Base-by-base conservation (phyloP, 2,113 vertebrate species). In the Osmerus eperlanus region DNA sequence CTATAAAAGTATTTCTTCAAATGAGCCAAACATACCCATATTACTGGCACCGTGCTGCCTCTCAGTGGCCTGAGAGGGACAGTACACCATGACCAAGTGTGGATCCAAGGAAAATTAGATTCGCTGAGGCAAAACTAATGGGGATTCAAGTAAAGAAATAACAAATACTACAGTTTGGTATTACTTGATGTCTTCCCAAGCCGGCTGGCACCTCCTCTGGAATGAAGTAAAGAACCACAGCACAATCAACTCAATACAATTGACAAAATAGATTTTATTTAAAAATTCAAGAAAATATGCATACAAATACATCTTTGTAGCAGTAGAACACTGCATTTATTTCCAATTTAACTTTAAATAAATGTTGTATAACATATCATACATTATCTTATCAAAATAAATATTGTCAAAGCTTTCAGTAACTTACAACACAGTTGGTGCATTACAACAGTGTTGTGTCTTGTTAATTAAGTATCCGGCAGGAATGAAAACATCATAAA, bases 191-290 rank as follows among this genome's bases (percentile, higher is more conserved):
- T 47, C 41, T 16, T 28, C 41, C 51, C 9, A 18, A n/a, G 21
- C 52, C 4, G 12, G 25, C 25, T 4, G 29, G 3, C 36, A 12
- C 23, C 29, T 23, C 4, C 7, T 56, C 53, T n/a, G 15, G 8
- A 41, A 19, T 47, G 12, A 60, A 36, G 36, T 54, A 0, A 23
- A 18, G 25, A 68, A 65, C 53, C 19, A 63, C 68, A 29, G 18
- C 11, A n/a, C n/a, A 1, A 54, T 36, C 16, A 68, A 60, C 36
- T 70, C 59, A 52, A 9, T 65, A 66, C 73, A 52, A 56, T 58
- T 87, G 81, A 85, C 86, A 90, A 92, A 92, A 91, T 90, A 74
- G 68, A 85, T n/a, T 78, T 77, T 80, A 90, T 92, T 90, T 90
- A 66, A 78, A 87, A 86, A 67, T 78, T 81, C 52, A 78, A 67